A percentile compares a stretch with the other conserved stretches of the same genome.
These are phyloP conservation scores for Acleris holmiana DNA, from an alignment of 2,888 invertebrate species.

Conservation along the genomic window DNA sequence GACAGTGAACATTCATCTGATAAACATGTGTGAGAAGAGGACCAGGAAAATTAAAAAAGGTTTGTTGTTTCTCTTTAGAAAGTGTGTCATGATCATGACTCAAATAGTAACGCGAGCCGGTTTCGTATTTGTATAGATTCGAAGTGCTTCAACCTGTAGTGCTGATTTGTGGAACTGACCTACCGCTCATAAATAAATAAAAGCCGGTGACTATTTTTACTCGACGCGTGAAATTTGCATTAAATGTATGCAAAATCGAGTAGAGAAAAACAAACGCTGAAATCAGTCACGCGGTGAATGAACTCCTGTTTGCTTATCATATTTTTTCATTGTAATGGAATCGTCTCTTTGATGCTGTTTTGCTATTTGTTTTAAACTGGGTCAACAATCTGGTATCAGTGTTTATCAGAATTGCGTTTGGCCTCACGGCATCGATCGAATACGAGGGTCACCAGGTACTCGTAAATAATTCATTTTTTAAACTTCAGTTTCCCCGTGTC, in stretches of 20 bases:
- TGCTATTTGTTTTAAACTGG: not conserved
- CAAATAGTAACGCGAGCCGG: not conserved
- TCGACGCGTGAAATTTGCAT: constrained; percentile 1
- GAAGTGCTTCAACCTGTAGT: not conserved
- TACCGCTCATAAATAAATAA: constrained; percentile 16
- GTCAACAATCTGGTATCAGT: not conserved
- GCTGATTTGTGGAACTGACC: constrained; percentile 22
- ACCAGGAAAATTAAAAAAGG: constrained; percentile 31
- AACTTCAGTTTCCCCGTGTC: too few relatives aligned
- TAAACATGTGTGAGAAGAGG: constrained; percentile 34
- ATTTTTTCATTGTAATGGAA: too few relatives aligned
- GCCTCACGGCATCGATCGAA: too few relatives aligned
- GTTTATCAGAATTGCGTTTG: not conserved
- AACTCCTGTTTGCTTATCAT: constrained; percentile 5
- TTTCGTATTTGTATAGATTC: constrained; percentile 1
- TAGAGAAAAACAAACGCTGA: constrained; percentile 1
- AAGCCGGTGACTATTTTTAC: not conserved
- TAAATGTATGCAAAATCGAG: constrained; percentile 4
- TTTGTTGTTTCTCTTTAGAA: constrained; percentile 12
- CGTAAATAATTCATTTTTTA: too few relatives aligned
- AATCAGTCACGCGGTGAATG: constrained; percentile 8
- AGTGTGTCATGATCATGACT: not conserved
- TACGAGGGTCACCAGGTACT: too few relatives aligned
- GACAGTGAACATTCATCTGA: constrained; percentile 24
- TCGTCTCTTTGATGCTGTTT: too few relatives aligned